Evolutionary conservation across 2,113 vertebrate genomes (phyloP), one percentile per base, ranked within the genome.

Genomic region (Cricetomys ansorgei): DNA sequence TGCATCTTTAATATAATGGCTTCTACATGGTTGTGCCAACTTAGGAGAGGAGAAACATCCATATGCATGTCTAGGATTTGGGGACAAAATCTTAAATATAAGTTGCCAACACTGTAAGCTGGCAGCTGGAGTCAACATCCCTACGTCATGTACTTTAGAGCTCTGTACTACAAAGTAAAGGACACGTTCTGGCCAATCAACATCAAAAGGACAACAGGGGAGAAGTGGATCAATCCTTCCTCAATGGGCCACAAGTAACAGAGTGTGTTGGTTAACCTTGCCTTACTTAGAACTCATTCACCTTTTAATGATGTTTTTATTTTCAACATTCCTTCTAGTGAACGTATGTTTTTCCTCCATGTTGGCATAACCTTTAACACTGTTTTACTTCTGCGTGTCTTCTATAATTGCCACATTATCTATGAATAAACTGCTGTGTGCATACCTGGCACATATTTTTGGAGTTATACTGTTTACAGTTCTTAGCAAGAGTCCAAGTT

Each of bases 251-350:
- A 84, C 48, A 96, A 93, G 88, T 27, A 96, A 57, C 31, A 80
- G 77, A 85, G 86, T 93, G 31, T 81, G n/a, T 45, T 92, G 94
- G 59, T 77, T 96, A 95, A 92, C 93, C 96, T 96, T 95, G 96
- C 17, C 5, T 89, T 91, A 76, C 48, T 55, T 91, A 95, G 27
- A 92, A 67, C 94, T 93, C 64, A 50, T 95, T 94, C 89, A 92
- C 94, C 79, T 94, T 95, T 92, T 95, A 97, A 96, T 84, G 80
- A 94, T 96, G 79, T 93, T 96, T 96, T 81, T 93, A 94, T 95
- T 90, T 84, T 92, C 79, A 73, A 80, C 76, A 79, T 88, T 93
- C 48, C 53, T 69, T 92, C 72, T n/a, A 31, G 57, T 94, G 76
- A 88, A 94, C 69, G 16, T 53, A 59, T 94, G 50, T 75, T 97